A percentile compares a stretch with the other conserved stretches of the same genome.
phyloP scores from a whole-genome alignment of 2,888 invertebrate genomes.

The Chloromyia formosa region DNA sequence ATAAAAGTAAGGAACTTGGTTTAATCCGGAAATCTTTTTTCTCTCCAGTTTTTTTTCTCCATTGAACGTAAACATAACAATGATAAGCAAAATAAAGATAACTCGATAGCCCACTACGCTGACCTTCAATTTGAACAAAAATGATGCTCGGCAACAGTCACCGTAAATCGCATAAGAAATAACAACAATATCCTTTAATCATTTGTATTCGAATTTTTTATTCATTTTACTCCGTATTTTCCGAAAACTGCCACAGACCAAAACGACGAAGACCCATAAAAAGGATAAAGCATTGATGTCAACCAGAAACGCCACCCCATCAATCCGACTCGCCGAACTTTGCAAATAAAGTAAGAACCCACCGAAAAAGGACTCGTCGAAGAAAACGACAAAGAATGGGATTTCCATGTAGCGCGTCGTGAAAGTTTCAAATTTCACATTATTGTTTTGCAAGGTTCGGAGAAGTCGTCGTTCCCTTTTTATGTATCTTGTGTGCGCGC shows the following conservation, averaged over 20 bases:
- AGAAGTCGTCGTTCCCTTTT: background rate
- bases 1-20: too few species aligned
- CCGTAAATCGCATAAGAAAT: background rate
- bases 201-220: conserved; percentile 1
- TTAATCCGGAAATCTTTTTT: too few species aligned
- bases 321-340: background rate
- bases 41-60: too few species aligned
- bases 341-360: background rate
- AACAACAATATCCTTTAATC: conserved; percentile 1
- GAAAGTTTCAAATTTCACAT: background rate
- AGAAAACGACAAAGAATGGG: background rate
- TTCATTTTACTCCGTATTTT: background rate
- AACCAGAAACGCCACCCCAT: background rate
- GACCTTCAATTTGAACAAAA: background rate
- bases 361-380: too few species aligned
- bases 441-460: conserved; percentile 6
- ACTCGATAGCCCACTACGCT: too few species aligned
- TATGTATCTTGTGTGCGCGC: background rate
- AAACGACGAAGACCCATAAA: background rate
- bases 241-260: background rate
- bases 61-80: too few species aligned
- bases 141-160: background rate
- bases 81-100: too few species aligned
- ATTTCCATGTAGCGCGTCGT: background rate
- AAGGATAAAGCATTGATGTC: conserved; percentile 2